These are phyloP conservation scores for Drosophila pallidifrons DNA, from an alignment of 1,140 invertebrate species.

Conservation along the genomic window DNA sequence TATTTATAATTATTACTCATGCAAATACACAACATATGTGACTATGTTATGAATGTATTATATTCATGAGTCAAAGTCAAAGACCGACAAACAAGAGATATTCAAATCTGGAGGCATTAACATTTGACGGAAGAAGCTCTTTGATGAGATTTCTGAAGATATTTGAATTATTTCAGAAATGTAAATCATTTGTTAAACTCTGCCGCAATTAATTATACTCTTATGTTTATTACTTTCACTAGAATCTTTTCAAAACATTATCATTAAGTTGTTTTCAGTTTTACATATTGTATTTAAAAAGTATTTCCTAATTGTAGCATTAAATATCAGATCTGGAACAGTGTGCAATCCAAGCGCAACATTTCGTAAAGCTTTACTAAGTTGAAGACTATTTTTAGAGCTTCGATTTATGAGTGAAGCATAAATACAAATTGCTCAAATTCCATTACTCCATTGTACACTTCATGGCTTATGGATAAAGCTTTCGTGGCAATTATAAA, in stretches of 20 bases:
- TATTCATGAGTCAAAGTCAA: constrained; percentile 42
- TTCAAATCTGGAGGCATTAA: neutral
- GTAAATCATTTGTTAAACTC: too few relatives aligned
- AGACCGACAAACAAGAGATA: neutral
- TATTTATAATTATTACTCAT: constrained; percentile 51
- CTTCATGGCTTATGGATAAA: constrained; percentile 21
- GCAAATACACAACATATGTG: constrained; percentile 1
- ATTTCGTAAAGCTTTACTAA: neutral
- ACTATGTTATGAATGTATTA: neutral
- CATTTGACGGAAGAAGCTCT: neutral
- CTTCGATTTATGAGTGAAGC: neutral
- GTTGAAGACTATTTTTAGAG: constrained; percentile 17
- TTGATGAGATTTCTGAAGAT: neutral
- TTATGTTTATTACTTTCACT: too few relatives aligned
- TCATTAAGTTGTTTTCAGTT: too few relatives aligned
- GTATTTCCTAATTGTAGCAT: neutral
- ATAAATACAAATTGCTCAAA: constrained; percentile 28
- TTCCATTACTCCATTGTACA: constrained; percentile 32
- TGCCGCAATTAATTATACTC: too few relatives aligned
- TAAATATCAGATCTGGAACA: neutral
- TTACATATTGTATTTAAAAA: neutral
- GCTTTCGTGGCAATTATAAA: constrained; percentile 45
- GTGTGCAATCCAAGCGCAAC: neutral
- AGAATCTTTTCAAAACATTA: too few relatives aligned
- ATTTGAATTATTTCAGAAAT: neutral